phyloP scores from a whole-genome alignment of 53 echinoderm and acorn worm genomes.

The Echinometra lucunter region DNA sequence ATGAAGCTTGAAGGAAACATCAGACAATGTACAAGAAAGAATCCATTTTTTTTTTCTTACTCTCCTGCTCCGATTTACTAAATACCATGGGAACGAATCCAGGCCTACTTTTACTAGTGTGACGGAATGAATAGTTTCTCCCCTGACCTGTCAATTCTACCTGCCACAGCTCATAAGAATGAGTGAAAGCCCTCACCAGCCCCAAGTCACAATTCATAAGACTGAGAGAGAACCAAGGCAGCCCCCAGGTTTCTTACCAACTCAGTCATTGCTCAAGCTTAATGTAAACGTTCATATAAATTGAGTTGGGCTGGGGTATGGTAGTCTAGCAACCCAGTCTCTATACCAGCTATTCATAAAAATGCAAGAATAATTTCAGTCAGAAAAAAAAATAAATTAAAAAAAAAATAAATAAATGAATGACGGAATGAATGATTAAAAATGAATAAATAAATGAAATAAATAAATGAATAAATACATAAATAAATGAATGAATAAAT shows the following conservation, averaged over 20 bases:
- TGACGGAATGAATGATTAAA: too few relatives aligned
- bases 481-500: too few relatives aligned
- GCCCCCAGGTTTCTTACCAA: background rate
- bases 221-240: background rate
- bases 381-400: too few relatives aligned
- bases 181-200: background rate
- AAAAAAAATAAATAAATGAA: too few relatives aligned
- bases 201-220: background rate
- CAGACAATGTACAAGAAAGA: background rate
- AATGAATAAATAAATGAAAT: too few relatives aligned
- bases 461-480: too few relatives aligned
- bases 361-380: too few relatives aligned
- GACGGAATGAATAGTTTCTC: background rate
- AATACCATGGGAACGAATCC: background rate
- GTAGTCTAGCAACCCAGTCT: background rate
- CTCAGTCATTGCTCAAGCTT: background rate
- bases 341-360: background rate
- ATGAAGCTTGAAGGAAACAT: background rate
- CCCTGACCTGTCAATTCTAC: constrained; percentile 20
- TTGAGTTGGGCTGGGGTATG: background rate
- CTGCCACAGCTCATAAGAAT: constrained; percentile 2
- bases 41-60: background rate
- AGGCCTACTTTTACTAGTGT: background rate
- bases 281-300: background rate
- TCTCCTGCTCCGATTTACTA: background rate